Evolutionary conservation across 2,888 invertebrate genomes (phyloP), one percentile per base, ranked within the genome.

Genomic region (Catocala fraxini): DNA sequence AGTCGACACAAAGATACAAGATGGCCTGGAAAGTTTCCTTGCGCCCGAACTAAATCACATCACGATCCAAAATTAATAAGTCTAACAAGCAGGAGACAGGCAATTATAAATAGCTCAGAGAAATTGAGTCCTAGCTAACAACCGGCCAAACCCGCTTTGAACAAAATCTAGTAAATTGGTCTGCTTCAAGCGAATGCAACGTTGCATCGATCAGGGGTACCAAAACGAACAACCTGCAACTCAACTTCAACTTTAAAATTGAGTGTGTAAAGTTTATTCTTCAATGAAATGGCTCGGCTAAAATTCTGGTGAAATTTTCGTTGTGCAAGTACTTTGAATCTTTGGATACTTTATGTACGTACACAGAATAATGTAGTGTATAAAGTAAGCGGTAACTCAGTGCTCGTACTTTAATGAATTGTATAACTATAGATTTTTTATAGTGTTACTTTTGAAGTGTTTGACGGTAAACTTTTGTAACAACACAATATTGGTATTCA

Each of bases 161-260:
- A 89, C 85, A 87, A 88, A 90, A 88, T 88, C 86, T 85, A 82
- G 82, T 86, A 89, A 90, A 90, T 90, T 90, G 89, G 89, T 81
- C 80, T 77, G 76, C 86, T 87, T 81, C 81, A 82, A 79, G 81
- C 82, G 75, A 85, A 83, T 85, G 87, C 86, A 85, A 80, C 83
- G 83, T 81, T 87, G 88, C 88, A 88, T 87, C 83, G 85, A 87
- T 85, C 83, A 80, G 72, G 58, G 63, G 51, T 59, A 75, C 68
- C 60, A 64, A 69, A 75, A 67, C 43, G 58, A 35, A 39, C 4
- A 11, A 7, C 11, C 12, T 56, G 61, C 53, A 56, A 15, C 9
- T 51, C 15, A 84, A 77, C 68, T 60, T 49, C 47, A 69, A 78
- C 83, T 74, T 47, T 80, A 78, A 57, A 0, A 0, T 6, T 25